A percentile compares a stretch with the other conserved stretches of the same genome.
Conservation (phyloP, 2,113 vertebrate species). For the Columba janthina region DNA sequence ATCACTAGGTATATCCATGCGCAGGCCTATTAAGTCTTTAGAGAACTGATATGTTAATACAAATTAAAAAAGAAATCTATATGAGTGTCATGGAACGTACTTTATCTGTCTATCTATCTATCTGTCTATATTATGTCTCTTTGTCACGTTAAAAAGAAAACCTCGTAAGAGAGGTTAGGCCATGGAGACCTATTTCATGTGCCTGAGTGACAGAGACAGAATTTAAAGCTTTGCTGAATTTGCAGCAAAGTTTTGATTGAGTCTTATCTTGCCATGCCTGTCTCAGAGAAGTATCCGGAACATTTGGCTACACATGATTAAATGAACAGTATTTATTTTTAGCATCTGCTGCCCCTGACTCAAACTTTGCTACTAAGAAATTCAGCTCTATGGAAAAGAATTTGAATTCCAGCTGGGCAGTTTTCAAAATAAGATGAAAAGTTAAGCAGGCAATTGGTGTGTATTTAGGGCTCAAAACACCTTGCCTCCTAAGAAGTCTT, state of each 20-base stretch:
- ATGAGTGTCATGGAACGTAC: background rate
- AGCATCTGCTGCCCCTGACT: conserved; percentile 78
- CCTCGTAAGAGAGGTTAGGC: background rate
- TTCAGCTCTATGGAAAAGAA: conserved; percentile 84
- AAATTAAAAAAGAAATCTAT: conserved; percentile 26
- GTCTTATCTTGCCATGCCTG: conserved; percentile 73
- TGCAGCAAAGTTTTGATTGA: conserved; percentile 77
- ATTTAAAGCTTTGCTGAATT: conserved; percentile 63
- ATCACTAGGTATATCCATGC: background rate
- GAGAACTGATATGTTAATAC: background rate
- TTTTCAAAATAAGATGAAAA: conserved; percentile 90
- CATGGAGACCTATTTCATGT: conserved; percentile 24
- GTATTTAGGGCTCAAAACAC: conserved; percentile 89
- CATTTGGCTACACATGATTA: conserved; percentile 73
- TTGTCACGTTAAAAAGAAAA: background rate
- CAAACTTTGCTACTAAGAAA: conserved; percentile 85
- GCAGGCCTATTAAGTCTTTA: background rate
- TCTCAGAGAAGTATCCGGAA: conserved; percentile 67
- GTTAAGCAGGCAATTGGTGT: conserved; percentile 89
- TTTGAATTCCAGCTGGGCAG: conserved; percentile 87
- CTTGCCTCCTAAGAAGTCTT: conserved; percentile 88
- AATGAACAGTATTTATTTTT: conserved; percentile 79
- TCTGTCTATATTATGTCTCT: conserved; percentile 1
- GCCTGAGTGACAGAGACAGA: conserved; percentile 36
- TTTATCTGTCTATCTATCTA: background rate